These are phyloP conservation scores for Thereva unica DNA, from an alignment of 2,888 invertebrate genomes.

Conservation along the genomic window DNA sequence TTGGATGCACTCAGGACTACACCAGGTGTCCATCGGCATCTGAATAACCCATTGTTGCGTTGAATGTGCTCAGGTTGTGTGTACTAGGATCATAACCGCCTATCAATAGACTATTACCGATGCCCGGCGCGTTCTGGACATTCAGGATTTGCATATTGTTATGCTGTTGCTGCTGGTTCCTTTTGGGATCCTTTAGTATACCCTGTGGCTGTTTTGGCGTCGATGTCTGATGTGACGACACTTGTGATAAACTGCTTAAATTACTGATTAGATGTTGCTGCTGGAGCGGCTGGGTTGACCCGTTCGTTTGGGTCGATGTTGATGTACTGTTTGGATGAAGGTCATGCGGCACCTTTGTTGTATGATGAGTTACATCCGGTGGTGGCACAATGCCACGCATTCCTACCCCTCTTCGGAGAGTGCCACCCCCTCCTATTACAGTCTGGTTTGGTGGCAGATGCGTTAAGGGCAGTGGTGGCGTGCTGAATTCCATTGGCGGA, in stretches of 20 bases:
- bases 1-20: constrained; percentile 47
- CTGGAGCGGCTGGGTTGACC: constrained; percentile 47
- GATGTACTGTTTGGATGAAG: constrained; percentile 54
- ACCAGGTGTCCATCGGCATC: constrained; percentile 59
- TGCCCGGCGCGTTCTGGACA: constrained; percentile 62
- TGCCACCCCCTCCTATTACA: constrained; percentile 47
- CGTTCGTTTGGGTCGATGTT: constrained; percentile 54
- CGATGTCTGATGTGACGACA: constrained; percentile 46
- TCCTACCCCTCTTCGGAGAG: constrained; percentile 48
- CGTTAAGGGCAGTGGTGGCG: constrained; percentile 52
- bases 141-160: constrained; percentile 63
- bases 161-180: constrained; percentile 61
- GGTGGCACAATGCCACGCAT: constrained; percentile 56
- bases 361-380: constrained; percentile 58
- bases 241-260: constrained; percentile 46
- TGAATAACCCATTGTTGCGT: constrained; percentile 55
- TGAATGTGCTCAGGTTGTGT: constrained; percentile 55
- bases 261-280: constrained; percentile 43
- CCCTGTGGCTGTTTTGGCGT: constrained; percentile 64
- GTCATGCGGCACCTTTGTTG: constrained; percentile 53
- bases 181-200: constrained; percentile 67
- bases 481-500: constrained; percentile 55
- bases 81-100: constrained; percentile 54
- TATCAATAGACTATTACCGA: constrained; percentile 53
- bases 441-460: constrained; percentile 50